Base-by-base conservation (phyloP, 2,888 invertebrate species). In the Limnephilus lunatus region DNA sequence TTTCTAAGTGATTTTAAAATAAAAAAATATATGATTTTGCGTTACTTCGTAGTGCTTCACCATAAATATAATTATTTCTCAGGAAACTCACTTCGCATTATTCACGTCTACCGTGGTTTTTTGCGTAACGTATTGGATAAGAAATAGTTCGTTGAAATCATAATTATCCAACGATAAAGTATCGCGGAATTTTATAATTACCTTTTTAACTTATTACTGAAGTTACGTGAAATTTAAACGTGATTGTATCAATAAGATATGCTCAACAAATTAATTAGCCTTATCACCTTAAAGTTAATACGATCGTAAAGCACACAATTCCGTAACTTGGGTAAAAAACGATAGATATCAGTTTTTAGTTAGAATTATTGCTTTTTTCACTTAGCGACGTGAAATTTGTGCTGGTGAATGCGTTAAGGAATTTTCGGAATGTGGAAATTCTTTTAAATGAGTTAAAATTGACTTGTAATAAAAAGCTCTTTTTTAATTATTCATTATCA, bases 241-340 rank as follows among this genome's bases (percentile, higher is more conserved):
- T 44, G 86, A 86, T 86, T 86, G 30, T 86, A 86, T 86, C 86
- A 86, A 86, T 86, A 44, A 44, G 86, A 39, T 86, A 86, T 86
- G 35, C 30, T 25, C 83, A 25, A 86, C 86, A 86, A 86, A 86
- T 86, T 86, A 86, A 86, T 86, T 86, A 86, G 86, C 3, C 44
- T 86, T 86, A 86, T 86, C 86, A 44, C 25, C 25, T 35, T 35
- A 83, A 83, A 32, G 0, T 31, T 35, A 39, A 39, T 35, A 12
- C 2, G 25, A 39, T 83, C 32, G 83, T 39, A 35, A 32, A 32
- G 35, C 83, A 39, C 32, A 83, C 35, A 83, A 35, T 32, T 35
- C 25, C 68, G 68, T 68, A 68, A n/a, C 25, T 68, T 68, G 68
- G 68, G 68, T 68, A 68, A n/a, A n/a, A 1, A 68, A 68, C 25